Base-by-base conservation (phyloP, 2,888 invertebrate species). In the Acrobasis suavella region DNA sequence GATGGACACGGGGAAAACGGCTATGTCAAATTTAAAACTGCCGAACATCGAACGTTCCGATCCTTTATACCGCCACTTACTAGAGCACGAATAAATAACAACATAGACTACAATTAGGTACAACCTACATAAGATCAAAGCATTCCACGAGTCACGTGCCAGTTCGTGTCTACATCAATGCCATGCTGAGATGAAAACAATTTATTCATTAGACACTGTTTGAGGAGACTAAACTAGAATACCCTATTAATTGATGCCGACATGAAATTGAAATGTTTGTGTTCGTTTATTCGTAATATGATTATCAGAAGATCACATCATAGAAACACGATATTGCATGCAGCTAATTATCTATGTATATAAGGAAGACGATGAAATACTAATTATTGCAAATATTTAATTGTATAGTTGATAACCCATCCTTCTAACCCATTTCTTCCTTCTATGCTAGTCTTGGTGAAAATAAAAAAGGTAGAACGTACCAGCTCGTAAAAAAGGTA, bases 71-170 rank as follows among this genome's bases (percentile, higher is more conserved):
- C 3, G 46, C 6, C 46, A 52, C 52, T 51, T 51, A 12, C 17
- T 51, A 51, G 50, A 51, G 17, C 39, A 61, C 16, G 46, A 50
- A 17, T 63, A 22, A 55, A 62, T 67, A 67, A 66, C 62, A 67
- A 64, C 68, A 63, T 65, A 67, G 68, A 68, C 67, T 68, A 58
- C 59, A 64, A 69, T 69, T 68, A 66, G 65, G 68, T 66, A 58
- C 60, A 73, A 71, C 67, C 67, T 67, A 69, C 63, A 71, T 63
- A 64, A 78, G 76, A 82, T 83, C 81, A 82, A 82, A 82, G 82
- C 75, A 70, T 70, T 69, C 72, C 69, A 65, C 70, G 75, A 68
- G 71, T 71, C 70, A 69, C 68, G 72, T 70, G 74, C 72, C 71
- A 74, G 70, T 72, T 72, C 75, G 77, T 76, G 75, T 70, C 71